These are phyloP conservation scores for Myotis findleyi DNA, from an alignment of 2,797 vertebrate genomes.

Conservation along the genomic window DNA sequence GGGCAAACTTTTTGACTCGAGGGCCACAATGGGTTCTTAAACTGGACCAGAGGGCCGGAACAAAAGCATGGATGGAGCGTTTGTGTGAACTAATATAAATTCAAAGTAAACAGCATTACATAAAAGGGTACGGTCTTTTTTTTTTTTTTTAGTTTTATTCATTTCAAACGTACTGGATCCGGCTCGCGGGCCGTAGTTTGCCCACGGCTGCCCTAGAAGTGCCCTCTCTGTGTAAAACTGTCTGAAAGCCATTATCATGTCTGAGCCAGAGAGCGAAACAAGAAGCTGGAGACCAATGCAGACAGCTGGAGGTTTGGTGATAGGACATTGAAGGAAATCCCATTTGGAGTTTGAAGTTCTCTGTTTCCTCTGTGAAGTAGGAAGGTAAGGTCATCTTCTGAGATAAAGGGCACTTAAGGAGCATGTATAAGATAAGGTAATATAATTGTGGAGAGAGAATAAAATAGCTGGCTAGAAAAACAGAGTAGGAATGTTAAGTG, in stretches of 20 bases:
- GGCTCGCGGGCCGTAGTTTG: too few relatives aligned
- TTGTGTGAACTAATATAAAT: too few relatives aligned
- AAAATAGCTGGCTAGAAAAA: neutral
- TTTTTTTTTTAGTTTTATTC: too few relatives aligned
- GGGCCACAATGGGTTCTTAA: too few relatives aligned
- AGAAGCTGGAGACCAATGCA: neutral
- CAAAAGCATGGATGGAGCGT: too few relatives aligned
- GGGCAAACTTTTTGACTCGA: too few relatives aligned
- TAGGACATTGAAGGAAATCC: neutral
- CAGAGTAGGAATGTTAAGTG: neutral
- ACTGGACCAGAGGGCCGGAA: too few relatives aligned
- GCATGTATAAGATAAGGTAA: neutral
- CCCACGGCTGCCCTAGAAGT: neutral
- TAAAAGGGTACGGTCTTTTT: too few relatives aligned
- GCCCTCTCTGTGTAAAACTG: neutral
- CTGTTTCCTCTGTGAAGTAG: constrained; percentile 2
- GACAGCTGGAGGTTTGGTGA: neutral
- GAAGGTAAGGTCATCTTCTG: neutral
- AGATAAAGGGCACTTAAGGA: neutral
- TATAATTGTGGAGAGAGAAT: neutral
- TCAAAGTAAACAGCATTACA: too few relatives aligned
- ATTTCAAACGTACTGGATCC: too few relatives aligned
- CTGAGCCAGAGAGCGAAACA: neutral
- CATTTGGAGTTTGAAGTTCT: neutral
- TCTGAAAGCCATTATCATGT: neutral